Base-by-base conservation (phyloP, 1,140 invertebrate species). In the Euura saliciscinereae region DNA sequence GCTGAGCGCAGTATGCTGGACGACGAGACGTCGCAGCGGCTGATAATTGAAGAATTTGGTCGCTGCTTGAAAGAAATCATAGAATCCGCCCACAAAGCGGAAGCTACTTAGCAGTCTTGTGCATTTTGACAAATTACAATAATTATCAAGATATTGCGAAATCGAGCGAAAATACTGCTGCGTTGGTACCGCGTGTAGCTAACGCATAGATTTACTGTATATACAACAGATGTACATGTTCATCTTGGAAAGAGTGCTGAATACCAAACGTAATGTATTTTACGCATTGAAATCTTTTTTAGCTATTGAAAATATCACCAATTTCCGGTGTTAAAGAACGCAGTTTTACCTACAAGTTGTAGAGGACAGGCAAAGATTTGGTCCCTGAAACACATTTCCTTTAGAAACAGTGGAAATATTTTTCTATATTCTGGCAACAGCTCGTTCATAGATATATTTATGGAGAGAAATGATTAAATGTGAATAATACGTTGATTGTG, bases 1-100 rank as follows among this genome's bases (percentile, higher is more conserved):
- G 93, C 93, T 2, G 94, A 96, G 78, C 90, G 90, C 77, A 89
- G 89, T 75, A 91, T 91, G 81, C 85, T 92, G 74, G 89, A 90
- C 13, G 89, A 91, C 6, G 93, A 93, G 74, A 91, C 93, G 78
- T 93, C 95, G n/a, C 94, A 98, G 81, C 88, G 92, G 76, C 90
- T 95, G 78, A 94, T 99, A 74, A 91, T 99, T 66, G 94, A 98
- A 84, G 98, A 99, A 86, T 98, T 99, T 88, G 96, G 97, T 10
- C 91, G 95, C 73, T 99, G 98, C 86, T 90, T 99, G 46, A 92
- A 94, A 75, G 94, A 98, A 86, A 98, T 99, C 71, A 98, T 99
- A 75, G 92, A 95, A 66, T 91, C 89, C 71, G 91, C 92, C 8
- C 90, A 90, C 70, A 91, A 91, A 86, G 89, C 89, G 66, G 91